phyloP scores from a whole-genome alignment of 2,113 vertebrate genomes.

The Athene cunicularia region DNA sequence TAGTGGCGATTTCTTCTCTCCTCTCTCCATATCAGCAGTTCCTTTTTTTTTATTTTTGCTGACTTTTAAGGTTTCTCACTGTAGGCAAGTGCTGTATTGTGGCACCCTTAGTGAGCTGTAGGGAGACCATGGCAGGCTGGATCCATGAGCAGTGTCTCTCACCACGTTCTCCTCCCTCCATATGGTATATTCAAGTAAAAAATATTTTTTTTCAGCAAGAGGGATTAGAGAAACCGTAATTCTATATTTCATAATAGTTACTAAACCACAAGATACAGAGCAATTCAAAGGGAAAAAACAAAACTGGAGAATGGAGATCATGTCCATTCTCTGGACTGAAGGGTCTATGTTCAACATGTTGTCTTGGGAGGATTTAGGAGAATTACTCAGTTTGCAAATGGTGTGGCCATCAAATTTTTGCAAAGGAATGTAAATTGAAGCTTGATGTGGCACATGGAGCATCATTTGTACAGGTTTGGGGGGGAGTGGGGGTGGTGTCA shows the following conservation, averaged over 20 bases:
- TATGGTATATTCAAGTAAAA: not conserved
- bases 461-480: not conserved
- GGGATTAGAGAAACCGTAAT: not conserved
- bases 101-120: not conserved
- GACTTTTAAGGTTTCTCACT: not conserved
- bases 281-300: not conserved
- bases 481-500: rapidly evolving
- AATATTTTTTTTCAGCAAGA: not conserved
- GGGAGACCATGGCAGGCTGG: not conserved
- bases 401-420: not conserved
- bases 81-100: not conserved
- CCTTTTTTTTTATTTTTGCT: not conserved
- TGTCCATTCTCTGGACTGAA: not conserved
- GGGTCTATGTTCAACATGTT: not conserved
- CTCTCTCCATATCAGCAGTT: not conserved
- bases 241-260: not conserved
- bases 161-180: not conserved
- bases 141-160: not conserved
- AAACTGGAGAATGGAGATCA: not conserved
- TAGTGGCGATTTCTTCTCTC: not conserved
- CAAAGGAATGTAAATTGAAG: not conserved
- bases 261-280: not conserved
- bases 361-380: not conserved
- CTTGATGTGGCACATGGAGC: not conserved
- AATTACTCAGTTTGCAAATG: not conserved